phyloP scores from a whole-genome alignment of 92 coral and sea anemone genomes.

The Actinostola sp. region DNA sequence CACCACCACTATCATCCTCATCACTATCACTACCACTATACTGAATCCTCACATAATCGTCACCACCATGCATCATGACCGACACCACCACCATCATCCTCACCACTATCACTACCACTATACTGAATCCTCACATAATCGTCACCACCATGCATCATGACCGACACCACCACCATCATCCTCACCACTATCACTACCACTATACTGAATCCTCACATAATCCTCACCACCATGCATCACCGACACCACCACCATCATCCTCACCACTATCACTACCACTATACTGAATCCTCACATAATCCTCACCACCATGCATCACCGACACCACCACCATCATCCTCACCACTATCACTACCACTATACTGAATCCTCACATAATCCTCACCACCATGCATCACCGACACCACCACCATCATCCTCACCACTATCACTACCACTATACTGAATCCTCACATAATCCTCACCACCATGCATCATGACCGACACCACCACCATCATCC shows the following conservation, averaged over 20 bases:
- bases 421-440: not conserved
- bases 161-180: too few relatives aligned
- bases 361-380: too few relatives aligned
- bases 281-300: too few relatives aligned
- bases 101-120: not conserved
- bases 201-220: too few relatives aligned
- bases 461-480: too few relatives aligned
- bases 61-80: not conserved
- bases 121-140: too few relatives aligned
- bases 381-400: too few relatives aligned
- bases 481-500: not conserved
- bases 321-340: not conserved
- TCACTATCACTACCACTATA: not conserved
- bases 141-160: too few relatives aligned
- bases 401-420: not conserved
- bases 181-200: not conserved
- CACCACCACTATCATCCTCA: not conserved
- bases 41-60: too few relatives aligned
- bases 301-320: too few relatives aligned
- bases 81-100: not conserved
- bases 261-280: not conserved
- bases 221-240: not conserved
- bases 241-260: not conserved
- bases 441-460: too few relatives aligned
- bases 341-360: not conserved